These are phyloP conservation scores for Scomber japonicus DNA, from an alignment of 2,113 vertebrate genomes.

Conservation along the genomic window DNA sequence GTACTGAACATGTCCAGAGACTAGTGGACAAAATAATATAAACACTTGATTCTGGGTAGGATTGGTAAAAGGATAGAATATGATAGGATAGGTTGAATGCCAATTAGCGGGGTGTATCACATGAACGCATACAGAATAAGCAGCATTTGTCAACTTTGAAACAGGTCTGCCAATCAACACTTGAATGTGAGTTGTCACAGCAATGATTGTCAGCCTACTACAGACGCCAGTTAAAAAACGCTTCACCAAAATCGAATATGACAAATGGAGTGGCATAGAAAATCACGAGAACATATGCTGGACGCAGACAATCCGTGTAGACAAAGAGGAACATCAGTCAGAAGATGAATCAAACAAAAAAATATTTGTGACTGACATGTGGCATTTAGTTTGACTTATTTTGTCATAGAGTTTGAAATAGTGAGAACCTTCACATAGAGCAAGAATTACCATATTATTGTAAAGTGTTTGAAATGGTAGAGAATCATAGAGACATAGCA, in stretches of 20 bases:
- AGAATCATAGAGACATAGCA: too few species aligned
- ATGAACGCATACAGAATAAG: too few species aligned
- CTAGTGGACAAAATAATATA: slow-evolving; percentile 4
- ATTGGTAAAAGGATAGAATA: too few species aligned
- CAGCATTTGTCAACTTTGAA: slow-evolving; percentile 4
- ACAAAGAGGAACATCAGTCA: neutral
- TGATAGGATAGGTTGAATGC: neutral
- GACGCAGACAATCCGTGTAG: neutral
- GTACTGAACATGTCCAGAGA: slow-evolving; percentile 11
- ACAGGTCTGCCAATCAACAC: slow-evolving; percentile 11
- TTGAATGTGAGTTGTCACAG: neutral
- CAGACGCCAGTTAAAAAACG: neutral
- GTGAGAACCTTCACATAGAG: too few species aligned
- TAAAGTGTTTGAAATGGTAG: too few species aligned
- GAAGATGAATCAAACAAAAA: neutral
- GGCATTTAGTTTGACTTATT: too few species aligned
- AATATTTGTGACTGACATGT: neutral
- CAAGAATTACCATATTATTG: too few species aligned
- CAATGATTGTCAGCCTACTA: neutral
- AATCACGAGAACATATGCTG: neutral
- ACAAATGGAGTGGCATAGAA: neutral
- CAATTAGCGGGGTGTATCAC: neutral
- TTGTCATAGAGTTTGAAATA: too few species aligned
- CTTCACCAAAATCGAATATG: neutral
- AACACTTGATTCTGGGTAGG: neutral